These are phyloP conservation scores for Paramormyrops kingsleyae DNA, from an alignment of 2,113 vertebrate species.

Conservation along the genomic window DNA sequence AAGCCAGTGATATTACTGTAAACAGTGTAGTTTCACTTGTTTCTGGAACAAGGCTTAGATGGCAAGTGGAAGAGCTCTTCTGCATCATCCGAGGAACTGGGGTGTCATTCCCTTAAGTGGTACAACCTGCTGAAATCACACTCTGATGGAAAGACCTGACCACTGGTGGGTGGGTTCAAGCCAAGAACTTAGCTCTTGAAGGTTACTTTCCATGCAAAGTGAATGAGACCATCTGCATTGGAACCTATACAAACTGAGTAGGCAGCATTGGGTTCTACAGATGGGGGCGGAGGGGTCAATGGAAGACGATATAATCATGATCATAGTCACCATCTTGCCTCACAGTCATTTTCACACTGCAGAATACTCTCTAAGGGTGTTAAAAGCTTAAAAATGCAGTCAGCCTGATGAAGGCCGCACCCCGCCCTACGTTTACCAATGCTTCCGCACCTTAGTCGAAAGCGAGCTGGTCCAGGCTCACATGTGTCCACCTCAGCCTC, in stretches of 20 bases:
- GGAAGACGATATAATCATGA: not conserved
- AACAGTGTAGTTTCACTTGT: conserved; percentile 40
- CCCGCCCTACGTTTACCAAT: not conserved
- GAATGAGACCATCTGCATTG: conserved; percentile 28
- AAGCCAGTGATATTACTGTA: conserved; percentile 52
- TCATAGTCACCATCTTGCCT: not conserved
- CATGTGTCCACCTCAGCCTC: conserved; percentile 28
- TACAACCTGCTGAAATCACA: conserved; percentile 55
- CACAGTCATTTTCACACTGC: not conserved
- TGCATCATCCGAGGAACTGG: conserved; percentile 51
- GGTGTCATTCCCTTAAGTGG: conserved; percentile 52
- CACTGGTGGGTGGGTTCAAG: conserved; percentile 30
- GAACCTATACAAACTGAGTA: not conserved
- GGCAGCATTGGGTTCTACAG: not conserved
- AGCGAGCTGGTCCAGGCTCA: conserved; percentile 35
- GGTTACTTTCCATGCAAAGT: conserved; percentile 36
- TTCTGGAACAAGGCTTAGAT: conserved; percentile 47
- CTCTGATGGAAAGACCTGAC: conserved; percentile 48
- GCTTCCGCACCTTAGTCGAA: not conserved
- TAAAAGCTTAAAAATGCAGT: not conserved
- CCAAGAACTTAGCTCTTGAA: conserved; percentile 34
- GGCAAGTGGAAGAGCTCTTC: conserved; percentile 45
- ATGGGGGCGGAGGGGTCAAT: not conserved
- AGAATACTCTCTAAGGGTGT: not conserved
- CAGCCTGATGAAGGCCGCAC: not conserved